Conservation (phyloP, 2,113 vertebrate genomes). For the Paraplagusia blochii region DNA sequence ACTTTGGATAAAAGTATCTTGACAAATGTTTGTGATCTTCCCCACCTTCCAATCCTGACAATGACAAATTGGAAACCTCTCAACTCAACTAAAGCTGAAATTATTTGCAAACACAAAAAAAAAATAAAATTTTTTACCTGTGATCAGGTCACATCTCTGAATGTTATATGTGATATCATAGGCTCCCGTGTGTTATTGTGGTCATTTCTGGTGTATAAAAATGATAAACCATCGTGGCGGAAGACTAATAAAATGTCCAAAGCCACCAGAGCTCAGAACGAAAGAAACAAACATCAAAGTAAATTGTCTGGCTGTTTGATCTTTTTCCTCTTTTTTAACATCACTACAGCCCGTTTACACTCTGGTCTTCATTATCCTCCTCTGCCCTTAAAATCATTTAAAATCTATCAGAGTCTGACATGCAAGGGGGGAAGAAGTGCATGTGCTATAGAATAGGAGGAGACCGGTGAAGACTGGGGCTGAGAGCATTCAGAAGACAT, state of each 20-base stretch:
- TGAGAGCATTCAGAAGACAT: slow-evolving; percentile 18
- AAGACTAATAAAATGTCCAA: slow-evolving; percentile 66
- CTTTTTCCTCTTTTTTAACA: slow-evolving; percentile 59
- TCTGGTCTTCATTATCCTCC: slow-evolving; percentile 69
- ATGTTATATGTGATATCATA: too few relatives aligned
- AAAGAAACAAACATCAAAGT: slow-evolving; percentile 71
- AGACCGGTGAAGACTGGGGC: slow-evolving; percentile 21
- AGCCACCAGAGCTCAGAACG: slow-evolving; percentile 51
- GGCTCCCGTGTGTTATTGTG: too few relatives aligned
- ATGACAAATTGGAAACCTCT: too few relatives aligned
- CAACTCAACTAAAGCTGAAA: too few relatives aligned
- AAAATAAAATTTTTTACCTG: too few relatives aligned
- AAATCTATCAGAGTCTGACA: slow-evolving; percentile 45
- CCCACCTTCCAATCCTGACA: too few relatives aligned
- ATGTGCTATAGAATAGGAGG: slow-evolving; percentile 18
- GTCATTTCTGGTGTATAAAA: slow-evolving; percentile 15
- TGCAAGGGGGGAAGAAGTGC: slow-evolving; percentile 7
- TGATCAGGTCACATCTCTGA: too few relatives aligned
- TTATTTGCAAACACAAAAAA: too few relatives aligned
- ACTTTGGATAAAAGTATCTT: too few relatives aligned
- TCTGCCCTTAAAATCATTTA: slow-evolving; percentile 58
- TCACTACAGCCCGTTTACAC: slow-evolving; percentile 59
- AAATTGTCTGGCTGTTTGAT: slow-evolving; percentile 64
- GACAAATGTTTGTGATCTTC: too few relatives aligned
- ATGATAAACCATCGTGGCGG: slow-evolving; percentile 49